Percentiles rank a stretch among this genome's conserved stretches.
These are phyloP conservation scores for Syrphus vitripennis DNA, from an alignment of 2,888 invertebrate species.

Conservation along the genomic window DNA sequence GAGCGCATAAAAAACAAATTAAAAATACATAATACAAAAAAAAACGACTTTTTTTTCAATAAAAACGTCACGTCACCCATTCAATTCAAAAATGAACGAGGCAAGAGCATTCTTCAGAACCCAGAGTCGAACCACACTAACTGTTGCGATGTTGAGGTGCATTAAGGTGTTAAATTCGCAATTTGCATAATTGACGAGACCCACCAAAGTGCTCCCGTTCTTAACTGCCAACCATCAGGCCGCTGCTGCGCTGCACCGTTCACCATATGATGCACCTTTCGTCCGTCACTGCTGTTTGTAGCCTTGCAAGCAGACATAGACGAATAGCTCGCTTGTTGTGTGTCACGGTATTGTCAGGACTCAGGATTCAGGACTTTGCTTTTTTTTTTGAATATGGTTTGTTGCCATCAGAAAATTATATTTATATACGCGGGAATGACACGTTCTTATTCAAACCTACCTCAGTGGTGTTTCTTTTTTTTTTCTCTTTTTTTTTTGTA, in stretches of 20 bases:
- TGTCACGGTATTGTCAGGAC: constrained; percentile 32
- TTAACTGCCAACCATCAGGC: background rate
- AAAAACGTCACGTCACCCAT: constrained; percentile 42
- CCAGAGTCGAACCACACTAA: constrained; percentile 40
- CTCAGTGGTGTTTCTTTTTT: background rate
- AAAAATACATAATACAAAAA: background rate
- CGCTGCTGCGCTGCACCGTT: background rate
- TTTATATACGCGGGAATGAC: constrained; percentile 32
- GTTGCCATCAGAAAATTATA: background rate
- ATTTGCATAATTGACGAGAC: constrained; percentile 72
- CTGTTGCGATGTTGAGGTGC: constrained; percentile 66
- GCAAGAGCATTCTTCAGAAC: background rate
- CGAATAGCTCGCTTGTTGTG: constrained; percentile 22
- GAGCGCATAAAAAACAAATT: constrained; percentile 14
- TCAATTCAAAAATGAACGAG: background rate
- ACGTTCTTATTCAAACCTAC: constrained; percentile 18
- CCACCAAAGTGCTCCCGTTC: constrained; percentile 65
- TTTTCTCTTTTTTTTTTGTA: background rate
- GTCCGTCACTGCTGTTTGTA: background rate
- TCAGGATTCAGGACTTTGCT: background rate
- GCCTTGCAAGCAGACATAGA: constrained; percentile 18
- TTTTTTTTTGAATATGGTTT: background rate
- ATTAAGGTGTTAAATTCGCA: constrained; percentile 72
- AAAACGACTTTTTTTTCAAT: constrained; percentile 22
- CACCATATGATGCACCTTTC: background rate